Base-by-base conservation (phyloP, 1,140 invertebrate species). In the Drosophila mojavensis region DNA sequence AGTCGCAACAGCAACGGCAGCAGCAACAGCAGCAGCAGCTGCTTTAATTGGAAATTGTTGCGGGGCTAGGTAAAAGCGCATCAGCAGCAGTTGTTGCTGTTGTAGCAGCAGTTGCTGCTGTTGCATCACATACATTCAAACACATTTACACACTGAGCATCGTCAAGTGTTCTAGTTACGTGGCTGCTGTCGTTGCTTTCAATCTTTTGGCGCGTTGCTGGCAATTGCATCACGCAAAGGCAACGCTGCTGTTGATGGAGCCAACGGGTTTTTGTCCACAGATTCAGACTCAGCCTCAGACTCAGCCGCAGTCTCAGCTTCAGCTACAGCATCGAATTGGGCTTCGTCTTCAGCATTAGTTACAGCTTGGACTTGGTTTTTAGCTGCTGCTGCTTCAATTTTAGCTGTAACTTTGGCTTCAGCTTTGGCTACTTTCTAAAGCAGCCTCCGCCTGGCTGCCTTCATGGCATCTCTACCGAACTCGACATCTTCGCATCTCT, bases 81-180 rank as follows among this genome's bases (percentile, higher is more conserved):
- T 28, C 71, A 67, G 30, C 50, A 67, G 63, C 64, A 67, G 33
- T 41, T 54, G 62, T 24, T 39, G 43, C 65, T 41, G 33, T 30
- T 28, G 28, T 55, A 58, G 36, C 68, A 64, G 33, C 33, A 33
- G 9, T 6, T 30, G 28, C 28, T 30, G 28, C 36, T 58, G 55
- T 66, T 59, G 67, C 67, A 75, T 43, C 63, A 67, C 59, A 48
- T 70, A 79, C 51, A 56, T 45, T 41, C 77, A 76, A 50, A 20
- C 10, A 64, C 30, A 36, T 9, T 24, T 17, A 48, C 15, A 61
- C 48, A 56, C 48, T 50, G 54, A 77, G 43, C 81, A 80, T 79
- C 84, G 74, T 89, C 84, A 89, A 89, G 84, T 89, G 84, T 89
- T 89, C 84, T 89, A 89, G 84, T 89, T 89, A 89, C 85, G 84